Evolutionary conservation across 2,888 invertebrate species (phyloP), one percentile per base, ranked within the genome.

Genomic region (Apamea anceps): DNA sequence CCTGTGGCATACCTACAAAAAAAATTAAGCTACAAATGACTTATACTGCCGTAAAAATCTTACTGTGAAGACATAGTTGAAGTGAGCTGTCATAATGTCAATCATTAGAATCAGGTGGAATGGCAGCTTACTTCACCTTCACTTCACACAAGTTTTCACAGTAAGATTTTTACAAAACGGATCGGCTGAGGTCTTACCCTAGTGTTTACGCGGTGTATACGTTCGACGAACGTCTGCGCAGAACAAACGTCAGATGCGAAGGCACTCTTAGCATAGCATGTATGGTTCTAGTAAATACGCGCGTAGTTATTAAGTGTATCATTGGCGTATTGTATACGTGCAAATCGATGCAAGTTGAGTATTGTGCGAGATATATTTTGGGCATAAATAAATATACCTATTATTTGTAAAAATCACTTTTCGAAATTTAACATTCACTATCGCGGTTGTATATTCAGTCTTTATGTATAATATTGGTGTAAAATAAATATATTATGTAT

Each of bases 391-490:
- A 51, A 67, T 45, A 68, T 28, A 48, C 28, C 21, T 18, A 18
- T 13, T 7, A 37, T 37, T 7, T 57, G 42, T 63, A 63, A 82
- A 67, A 70, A 72, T 66, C 6, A 32, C 15, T 42, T 67, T 70
- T 79, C 25, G 8, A 73, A 66, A 70, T 63, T 68, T 68, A 57
- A 42, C 78, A 79, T 74, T 85, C 79, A 87, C 83, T 86, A 68
- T 86, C 81, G 77, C 71, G 88, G 87, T 83, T 85, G 87, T 86
- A 82, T 77, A n/a, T 75, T 63, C 57, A 63, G 42, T 51, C 25
- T 32, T 8, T 65, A 32, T 63, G 62, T 75, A 65, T 67, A 2
- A 68, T 80, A 37, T 67, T n/a, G 1, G 12, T 57, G 8, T 74
- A 25, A 51, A 28, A 51, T 75, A 25, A 32, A 6, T 62, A 32